Conservation (phyloP, 2,888 invertebrate genomes). For the Carcina quercana region DNA sequence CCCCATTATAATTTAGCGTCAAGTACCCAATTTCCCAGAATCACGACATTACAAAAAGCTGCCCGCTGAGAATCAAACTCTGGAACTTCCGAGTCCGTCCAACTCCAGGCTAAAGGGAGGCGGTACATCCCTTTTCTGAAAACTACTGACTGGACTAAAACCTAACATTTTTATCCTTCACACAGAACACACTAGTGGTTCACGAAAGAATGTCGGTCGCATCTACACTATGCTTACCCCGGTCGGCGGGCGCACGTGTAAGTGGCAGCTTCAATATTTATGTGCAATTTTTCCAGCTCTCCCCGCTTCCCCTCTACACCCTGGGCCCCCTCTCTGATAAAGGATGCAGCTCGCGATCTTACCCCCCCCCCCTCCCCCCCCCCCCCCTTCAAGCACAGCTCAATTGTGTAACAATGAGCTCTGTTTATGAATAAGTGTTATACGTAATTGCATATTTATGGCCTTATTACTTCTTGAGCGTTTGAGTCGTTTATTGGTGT, state of each 20-base stretch:
- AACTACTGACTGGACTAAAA: too few relatives aligned
- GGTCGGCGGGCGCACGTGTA: conserved; percentile 67
- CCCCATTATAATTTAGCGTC: too few relatives aligned
- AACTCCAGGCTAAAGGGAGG: too few relatives aligned
- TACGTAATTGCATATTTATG: conserved; percentile 13
- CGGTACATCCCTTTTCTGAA: too few relatives aligned
- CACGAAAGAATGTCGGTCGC: conserved; percentile 15
- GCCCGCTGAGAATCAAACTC: too few relatives aligned
- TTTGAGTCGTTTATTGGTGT: too few relatives aligned
- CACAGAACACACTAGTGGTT: too few relatives aligned
- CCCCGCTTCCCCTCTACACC: conserved; percentile 26
- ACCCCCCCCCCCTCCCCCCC: conserved; percentile 27
- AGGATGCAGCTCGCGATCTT: conserved; percentile 59
- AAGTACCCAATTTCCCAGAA: too few relatives aligned
- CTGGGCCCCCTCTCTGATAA: conserved; percentile 41
- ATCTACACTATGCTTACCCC: conserved; percentile 35
- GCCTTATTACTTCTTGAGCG: too few relatives aligned
- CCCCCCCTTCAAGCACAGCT: conserved; percentile 24
- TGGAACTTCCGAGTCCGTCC: too few relatives aligned
- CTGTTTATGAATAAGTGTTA: conserved; percentile 37
- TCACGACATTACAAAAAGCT: too few relatives aligned
- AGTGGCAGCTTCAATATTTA: conserved; percentile 76
- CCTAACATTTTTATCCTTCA: too few relatives aligned
- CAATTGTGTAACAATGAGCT: conserved; percentile 62
- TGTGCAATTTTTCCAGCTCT: conserved; percentile 71